Base-by-base conservation (phyloP, 2,113 vertebrate species). In the Aramus guarauna region DNA sequence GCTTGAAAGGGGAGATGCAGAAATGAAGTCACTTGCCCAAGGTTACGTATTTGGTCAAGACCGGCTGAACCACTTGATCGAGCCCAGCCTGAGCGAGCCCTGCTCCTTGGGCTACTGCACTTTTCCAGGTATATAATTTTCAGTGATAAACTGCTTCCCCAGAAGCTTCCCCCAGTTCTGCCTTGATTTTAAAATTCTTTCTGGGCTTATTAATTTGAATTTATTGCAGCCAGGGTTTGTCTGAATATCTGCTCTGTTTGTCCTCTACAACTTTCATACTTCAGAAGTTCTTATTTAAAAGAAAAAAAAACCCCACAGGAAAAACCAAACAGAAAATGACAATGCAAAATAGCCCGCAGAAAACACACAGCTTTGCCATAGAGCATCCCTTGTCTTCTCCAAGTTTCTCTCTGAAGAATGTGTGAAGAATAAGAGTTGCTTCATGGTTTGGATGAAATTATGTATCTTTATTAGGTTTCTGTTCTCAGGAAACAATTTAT, bases 401-500 rank as follows among this genome's bases (percentile, higher is more conserved):
- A 5, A 19, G 58, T 67, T 87, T 76, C 68, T 92, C 43, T 50
- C 62, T 16, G 58, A 77, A 85, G 88, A 75, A 62, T 11, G 86
- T 43, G 29, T 32, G 76, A 83, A 74, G 91, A 96, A 34, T 11
- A 55, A 90, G 90, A 52, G 77, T 50, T 85, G 71, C 91, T 93
- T 92, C 72, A 37, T 45, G 66, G 41, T 88, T 94, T 92, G 94
- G 80, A 86, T 94, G 94, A 94, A 97, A 96, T 96, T 50, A 85
- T 83, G 94, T 83, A 88, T 90, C 96, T 97, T 98, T 95, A 96
- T 97, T 97, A 95, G 96, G 90, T 93, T 97, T 85, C 97, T 96
- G 92, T 92, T 97, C 95, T 97, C 84, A 87, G 97, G 97, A 98
- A 98, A 97, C 96, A 96, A 97, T 97, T 97, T 97, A 97, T 98